Conservation (phyloP, 2,888 invertebrate species). For the Trichogramma evanescens region DNA sequence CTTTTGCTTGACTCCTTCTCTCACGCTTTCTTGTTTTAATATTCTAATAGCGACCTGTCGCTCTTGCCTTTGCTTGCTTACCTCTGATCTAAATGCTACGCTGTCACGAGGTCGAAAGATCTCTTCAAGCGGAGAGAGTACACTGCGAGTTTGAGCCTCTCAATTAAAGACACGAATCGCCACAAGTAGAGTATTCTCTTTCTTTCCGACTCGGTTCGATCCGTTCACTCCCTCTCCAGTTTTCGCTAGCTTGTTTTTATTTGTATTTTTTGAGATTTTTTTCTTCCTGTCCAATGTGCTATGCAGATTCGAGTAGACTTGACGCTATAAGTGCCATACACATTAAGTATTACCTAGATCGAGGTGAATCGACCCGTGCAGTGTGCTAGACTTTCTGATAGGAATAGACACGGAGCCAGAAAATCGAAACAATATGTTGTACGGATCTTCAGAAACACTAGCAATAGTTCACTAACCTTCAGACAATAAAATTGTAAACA, state of each 20-base stretch:
- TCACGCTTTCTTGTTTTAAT: constrained; percentile 27
- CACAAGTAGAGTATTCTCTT: constrained; percentile 23
- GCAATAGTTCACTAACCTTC: neutral
- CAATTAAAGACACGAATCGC: constrained; percentile 30
- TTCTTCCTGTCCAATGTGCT: constrained; percentile 3
- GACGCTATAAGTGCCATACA: constrained; percentile 17
- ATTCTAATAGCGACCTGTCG: constrained; percentile 42
- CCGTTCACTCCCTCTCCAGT: constrained; percentile 18
- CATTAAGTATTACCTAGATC: constrained; percentile 17
- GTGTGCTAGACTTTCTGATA: no score
- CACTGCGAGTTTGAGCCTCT: constrained; percentile 27
- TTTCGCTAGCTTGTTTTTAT: constrained; percentile 10
- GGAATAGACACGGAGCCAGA: constrained; percentile 1
- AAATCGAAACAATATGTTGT: constrained; percentile 2
- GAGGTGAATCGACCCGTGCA: neutral
- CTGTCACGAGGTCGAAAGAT: constrained; percentile 29
- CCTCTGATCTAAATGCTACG: constrained; percentile 31
- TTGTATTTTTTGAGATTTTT: neutral
- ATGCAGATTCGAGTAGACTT: neutral
- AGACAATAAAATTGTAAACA: neutral
- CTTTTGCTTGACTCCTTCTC: neutral
- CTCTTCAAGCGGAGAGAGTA: neutral
- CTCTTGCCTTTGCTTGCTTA: constrained; percentile 11
- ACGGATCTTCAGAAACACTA: constrained; percentile 3
- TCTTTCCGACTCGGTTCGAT: constrained; percentile 20